Evolutionary conservation across 2,888 invertebrate species (phyloP).

Genomic region (Aleiodes testaceus): DNA sequence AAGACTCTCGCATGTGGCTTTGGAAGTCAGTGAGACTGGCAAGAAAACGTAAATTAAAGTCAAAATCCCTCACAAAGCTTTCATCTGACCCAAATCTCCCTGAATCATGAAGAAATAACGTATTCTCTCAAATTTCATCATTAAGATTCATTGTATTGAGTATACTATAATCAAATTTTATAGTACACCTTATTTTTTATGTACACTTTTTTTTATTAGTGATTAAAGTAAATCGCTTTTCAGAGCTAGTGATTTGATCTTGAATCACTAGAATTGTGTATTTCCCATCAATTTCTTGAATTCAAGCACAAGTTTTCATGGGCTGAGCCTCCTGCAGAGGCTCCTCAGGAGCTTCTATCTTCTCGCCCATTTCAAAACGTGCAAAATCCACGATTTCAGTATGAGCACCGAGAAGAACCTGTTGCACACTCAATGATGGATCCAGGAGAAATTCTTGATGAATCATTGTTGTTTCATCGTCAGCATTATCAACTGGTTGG

Average conservation of each 20-base stretch:
- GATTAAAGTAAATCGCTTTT: constrained; percentile 6
- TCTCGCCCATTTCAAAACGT: constrained; percentile 91
- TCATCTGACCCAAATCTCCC: not conserved
- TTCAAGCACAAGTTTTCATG: constrained; percentile 79
- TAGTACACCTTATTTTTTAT: constrained; percentile 28
- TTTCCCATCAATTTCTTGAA: not conserved
- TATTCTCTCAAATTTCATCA: constrained; percentile 6
- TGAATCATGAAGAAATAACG: constrained; percentile 7
- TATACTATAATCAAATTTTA: constrained; percentile 29
- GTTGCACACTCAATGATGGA: constrained; percentile 82
- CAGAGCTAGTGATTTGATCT: not conserved
- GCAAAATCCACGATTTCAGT: constrained; percentile 85
- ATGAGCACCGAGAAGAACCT: constrained; percentile 80
- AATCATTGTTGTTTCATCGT: constrained; percentile 87
- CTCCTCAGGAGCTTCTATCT: constrained; percentile 47
- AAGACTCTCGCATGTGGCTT: constrained; percentile 81
- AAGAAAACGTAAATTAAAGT: constrained; percentile 52
- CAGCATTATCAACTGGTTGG: constrained; percentile 78
- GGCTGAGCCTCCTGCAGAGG: constrained; percentile 66
- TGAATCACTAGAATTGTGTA: not conserved
- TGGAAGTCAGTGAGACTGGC: constrained; percentile 73
- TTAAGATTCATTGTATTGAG: constrained; percentile 11
- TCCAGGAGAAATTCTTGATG: constrained; percentile 92
- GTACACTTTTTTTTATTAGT: constrained; percentile 11
- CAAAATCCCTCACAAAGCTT: constrained; percentile 27